phyloP scores from a whole-genome alignment of 2,797 vertebrate genomes.

The Lutjanus campechanus region DNA sequence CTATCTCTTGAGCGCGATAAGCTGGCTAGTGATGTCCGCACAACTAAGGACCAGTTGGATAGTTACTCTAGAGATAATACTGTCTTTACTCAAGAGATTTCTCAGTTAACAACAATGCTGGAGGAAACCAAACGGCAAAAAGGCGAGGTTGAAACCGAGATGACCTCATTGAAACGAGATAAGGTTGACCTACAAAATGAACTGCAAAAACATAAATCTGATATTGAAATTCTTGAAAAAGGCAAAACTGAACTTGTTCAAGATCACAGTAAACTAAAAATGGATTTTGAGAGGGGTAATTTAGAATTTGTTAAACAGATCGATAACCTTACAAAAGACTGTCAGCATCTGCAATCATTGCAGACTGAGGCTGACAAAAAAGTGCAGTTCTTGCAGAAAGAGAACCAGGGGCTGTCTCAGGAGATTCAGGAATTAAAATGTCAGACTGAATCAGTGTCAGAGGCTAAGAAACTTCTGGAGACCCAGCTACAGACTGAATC shows the following conservation, averaged over 20 bases:
- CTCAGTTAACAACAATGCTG: constrained; percentile 80
- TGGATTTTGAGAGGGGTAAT: constrained; percentile 71
- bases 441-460: constrained; percentile 77
- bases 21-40: constrained; percentile 76
- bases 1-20: constrained; percentile 83
- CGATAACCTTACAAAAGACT: constrained; percentile 80
- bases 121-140: constrained; percentile 81
- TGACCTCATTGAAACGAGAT: constrained; percentile 73
- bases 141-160: constrained; percentile 75
- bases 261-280: constrained; percentile 80
- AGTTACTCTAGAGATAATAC: constrained; percentile 77
- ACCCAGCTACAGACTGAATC: constrained; percentile 74
- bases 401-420: constrained; percentile 74
- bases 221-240: constrained; percentile 81
- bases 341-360: constrained; percentile 72
- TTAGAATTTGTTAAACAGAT: constrained; percentile 80
- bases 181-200: constrained; percentile 79
- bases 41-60: constrained; percentile 83
- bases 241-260: constrained; percentile 79
- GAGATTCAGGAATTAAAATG: constrained; percentile 76
- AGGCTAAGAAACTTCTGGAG: constrained; percentile 83
- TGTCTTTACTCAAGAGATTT: constrained; percentile 80
- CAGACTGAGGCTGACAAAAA: constrained; percentile 73
- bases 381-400: constrained; percentile 75
- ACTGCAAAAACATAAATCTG: constrained; percentile 78